A percentile compares a stretch with the other conserved stretches of the same genome.
Evolutionary conservation across 2,113 vertebrate species (phyloP).

Genomic region (Esox niger): DNA sequence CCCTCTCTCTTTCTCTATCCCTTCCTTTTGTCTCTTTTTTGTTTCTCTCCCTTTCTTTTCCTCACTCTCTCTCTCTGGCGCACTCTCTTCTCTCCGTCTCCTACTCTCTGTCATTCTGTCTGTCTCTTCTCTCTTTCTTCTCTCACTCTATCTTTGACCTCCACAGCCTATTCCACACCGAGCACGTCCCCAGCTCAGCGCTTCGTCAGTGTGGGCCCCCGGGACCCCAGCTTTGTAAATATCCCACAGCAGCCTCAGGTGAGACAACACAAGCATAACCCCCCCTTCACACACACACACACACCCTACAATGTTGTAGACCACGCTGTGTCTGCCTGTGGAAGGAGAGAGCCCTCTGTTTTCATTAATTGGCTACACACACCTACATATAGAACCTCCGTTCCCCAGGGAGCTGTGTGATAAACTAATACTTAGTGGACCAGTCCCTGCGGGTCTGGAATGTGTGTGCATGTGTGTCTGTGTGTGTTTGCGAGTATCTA

Average conservation of each 20-base stretch:
- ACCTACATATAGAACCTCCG: no score
- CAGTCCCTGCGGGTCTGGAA: not conserved
- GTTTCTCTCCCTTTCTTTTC: constrained; percentile 10
- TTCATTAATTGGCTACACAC: no score
- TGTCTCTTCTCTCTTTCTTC: no score
- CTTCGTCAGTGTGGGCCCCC: constrained; percentile 98
- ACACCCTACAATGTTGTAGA: not conserved
- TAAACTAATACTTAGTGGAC: no score
- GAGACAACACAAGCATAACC: constrained; percentile 66
- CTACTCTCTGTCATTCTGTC: constrained; percentile 1
- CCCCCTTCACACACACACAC: no score
- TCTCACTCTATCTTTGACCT: constrained; percentile 16
- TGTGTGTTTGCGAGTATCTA: no score
- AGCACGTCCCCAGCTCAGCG: constrained; percentile 98
- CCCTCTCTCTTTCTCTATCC: constrained; percentile 1
- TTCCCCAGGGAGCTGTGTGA: no score
- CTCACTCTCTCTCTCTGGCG: constrained; percentile 4
- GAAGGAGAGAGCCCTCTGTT: no score
- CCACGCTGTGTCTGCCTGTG: no score
- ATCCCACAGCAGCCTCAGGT: constrained; percentile 99
- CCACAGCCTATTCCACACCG: constrained; percentile 96
- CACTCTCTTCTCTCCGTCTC: no score
- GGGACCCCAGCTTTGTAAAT: constrained; percentile 99
- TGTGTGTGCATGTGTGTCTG: constrained; percentile 14
- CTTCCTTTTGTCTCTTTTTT: no score